phyloP scores from a whole-genome alignment of 2,113 vertebrate species.

The Grantiella picta region DNA sequence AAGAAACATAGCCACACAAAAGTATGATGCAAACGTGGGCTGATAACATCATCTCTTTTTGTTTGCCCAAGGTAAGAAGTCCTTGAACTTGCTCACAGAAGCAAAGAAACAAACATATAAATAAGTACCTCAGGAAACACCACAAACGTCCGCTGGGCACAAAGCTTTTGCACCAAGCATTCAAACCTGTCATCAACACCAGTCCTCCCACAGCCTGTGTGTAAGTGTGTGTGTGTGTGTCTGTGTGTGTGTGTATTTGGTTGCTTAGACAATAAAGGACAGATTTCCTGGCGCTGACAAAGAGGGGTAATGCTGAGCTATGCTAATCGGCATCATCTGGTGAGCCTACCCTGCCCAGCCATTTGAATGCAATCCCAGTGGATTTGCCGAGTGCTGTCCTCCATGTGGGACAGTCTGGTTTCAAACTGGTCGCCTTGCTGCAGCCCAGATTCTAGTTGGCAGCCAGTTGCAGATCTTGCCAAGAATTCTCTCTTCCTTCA shows the following conservation, averaged over 20 bases:
- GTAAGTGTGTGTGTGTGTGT: background rate
- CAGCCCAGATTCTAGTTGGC: background rate
- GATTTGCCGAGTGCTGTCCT: background rate
- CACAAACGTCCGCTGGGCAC: background rate
- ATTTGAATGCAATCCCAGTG: background rate
- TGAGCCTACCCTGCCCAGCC: background rate
- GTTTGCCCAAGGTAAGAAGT: background rate
- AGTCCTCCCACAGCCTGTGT: background rate
- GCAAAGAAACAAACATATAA: constrained; percentile 2
- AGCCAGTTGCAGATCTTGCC: background rate
- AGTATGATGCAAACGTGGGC: background rate
- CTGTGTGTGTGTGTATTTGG: background rate
- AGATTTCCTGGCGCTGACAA: constrained; percentile 22
- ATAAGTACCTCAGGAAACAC: background rate
- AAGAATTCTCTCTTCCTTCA: constrained; percentile 31
- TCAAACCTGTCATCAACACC: background rate
- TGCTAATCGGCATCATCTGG: constrained; percentile 56
- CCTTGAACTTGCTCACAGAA: background rate
- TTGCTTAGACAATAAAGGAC: constrained; percentile 45
- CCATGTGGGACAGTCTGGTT: background rate
- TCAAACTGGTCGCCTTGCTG: background rate
- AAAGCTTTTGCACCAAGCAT: background rate
- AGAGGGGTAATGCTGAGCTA: constrained; percentile 25
- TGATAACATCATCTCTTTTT: background rate
- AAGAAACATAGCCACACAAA: background rate